Base-by-base conservation (phyloP, 1,140 invertebrate species). In the Eurytemora carolleeae region DNA sequence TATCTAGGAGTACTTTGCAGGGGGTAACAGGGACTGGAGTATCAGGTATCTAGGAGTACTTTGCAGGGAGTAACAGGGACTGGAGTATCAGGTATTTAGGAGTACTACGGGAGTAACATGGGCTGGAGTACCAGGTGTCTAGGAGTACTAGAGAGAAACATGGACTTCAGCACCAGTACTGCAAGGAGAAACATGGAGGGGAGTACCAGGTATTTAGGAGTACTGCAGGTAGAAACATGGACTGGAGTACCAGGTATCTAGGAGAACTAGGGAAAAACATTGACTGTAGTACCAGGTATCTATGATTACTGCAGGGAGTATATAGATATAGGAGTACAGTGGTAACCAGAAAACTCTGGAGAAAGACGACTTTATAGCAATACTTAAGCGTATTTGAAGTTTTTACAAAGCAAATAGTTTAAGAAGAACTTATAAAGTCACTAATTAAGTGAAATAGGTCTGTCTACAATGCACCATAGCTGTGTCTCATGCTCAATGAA, bases 1-100 rank as follows among this genome's bases (percentile, higher is more conserved):
- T 92, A 79, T 98, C 53, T 98, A 98, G 70, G 91, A 96, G 69
- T 97, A 92, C 73, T 72, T 72, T 97, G 94, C 69, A 73, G 93
- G 63, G 92, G 97, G 71, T 93, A 91, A 69, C 91, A 97, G 67
- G 93, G 94, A 0, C 74, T 97, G n/a, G 94, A 98, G 71, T 98
- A 98, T 79, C 94, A 98, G 80, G 91, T 92, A 79, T 98, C 53
- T 98, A 98, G 70, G 91, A 96, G 69, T 97, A 92, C 73, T 72
- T 72, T 97, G 94, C 69, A 73, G 93, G 63, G 92, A 97, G 71
- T 93, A 91, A 69, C 91, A 97, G 67, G 93, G 94, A 0, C 74
- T 97, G n/a, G 94, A 98, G 71, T 98, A 98, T 79, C 94, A 98
- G 80, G 91, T 92, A 79, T 98, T 53, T 98, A 98, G 70, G 91